Percentiles rank a stretch among this genome's conserved stretches.
phyloP scores from a whole-genome alignment of 2,888 invertebrate genomes.

The Drepanosiphum platanoidis region DNA sequence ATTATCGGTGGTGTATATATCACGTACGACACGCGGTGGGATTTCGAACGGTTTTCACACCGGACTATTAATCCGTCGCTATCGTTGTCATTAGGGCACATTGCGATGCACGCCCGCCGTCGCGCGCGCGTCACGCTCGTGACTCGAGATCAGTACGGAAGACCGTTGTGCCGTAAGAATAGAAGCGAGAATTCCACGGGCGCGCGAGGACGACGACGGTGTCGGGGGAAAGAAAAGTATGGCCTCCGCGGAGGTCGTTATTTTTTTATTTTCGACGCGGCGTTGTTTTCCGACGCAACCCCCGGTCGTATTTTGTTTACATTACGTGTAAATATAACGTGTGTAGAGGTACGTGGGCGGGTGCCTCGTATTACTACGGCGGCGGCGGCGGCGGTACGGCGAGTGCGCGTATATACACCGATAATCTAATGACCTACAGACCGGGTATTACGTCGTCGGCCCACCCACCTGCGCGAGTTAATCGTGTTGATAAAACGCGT shows the following conservation, averaged over 20 bases:
- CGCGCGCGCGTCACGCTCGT: too few species aligned
- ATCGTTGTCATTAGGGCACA: not conserved
- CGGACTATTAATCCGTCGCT: not conserved
- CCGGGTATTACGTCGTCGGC: constrained; percentile 26
- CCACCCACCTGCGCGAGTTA: constrained; percentile 45
- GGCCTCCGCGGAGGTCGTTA: constrained; percentile 3
- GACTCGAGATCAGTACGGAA: not conserved
- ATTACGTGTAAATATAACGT: constrained; percentile 14
- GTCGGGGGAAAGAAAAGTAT: too few species aligned
- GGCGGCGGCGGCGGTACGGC: too few species aligned
- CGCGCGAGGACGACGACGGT: not conserved
- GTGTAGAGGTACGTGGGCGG: too few species aligned
- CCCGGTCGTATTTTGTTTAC: constrained; percentile 35
- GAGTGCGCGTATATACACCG: not conserved
- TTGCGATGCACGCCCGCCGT: not conserved
- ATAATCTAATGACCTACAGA: constrained; percentile 57
- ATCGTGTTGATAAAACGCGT: not conserved
- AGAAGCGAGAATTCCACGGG: too few species aligned
- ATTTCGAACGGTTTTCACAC: constrained; percentile 19
- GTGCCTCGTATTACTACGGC: not conserved
- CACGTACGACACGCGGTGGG: not conserved
- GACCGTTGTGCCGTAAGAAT: too few species aligned
- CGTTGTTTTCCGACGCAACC: too few species aligned
- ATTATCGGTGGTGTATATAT: too few species aligned
- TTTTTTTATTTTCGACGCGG: not conserved